Evolutionary conservation across 2,797 vertebrate genomes (phyloP).

Genomic region (Chloroceryle amazona): DNA sequence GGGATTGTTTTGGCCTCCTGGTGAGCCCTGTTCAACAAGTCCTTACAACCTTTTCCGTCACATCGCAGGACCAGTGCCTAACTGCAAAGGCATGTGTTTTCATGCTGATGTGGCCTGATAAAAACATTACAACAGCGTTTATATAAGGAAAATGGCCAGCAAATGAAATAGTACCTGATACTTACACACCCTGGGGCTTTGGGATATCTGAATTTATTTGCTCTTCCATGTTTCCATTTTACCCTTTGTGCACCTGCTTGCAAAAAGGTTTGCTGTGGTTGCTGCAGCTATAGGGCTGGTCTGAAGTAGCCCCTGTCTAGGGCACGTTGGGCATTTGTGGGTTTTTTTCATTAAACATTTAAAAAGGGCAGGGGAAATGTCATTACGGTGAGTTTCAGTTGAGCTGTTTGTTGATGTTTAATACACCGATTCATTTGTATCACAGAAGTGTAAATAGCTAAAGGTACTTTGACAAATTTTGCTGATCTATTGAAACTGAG

Average conservation of each 20-base stretch:
- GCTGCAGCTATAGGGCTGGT: not conserved
- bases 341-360: not conserved
- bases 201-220: not conserved
- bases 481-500: not conserved
- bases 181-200: not conserved
- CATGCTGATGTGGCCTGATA: not conserved
- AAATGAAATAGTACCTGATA: not conserved
- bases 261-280: not conserved
- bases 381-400: not conserved
- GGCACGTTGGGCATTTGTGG: not conserved
- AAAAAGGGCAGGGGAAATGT: not conserved
- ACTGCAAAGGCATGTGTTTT: not conserved
- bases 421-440: not conserved
- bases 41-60: not conserved
- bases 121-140: not conserved
- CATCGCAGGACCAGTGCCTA: not conserved
- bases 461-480: not conserved
- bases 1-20: not conserved
- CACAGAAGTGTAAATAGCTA: not conserved
- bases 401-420: not conserved
- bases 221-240: not conserved
- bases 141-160: not conserved
- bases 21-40: not conserved
- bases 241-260: not conserved
- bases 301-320: not conserved